Evolutionary conservation across 2,113 vertebrate genomes (phyloP), one percentile per base, ranked within the genome.

Genomic region (Patagioenas fasciata): DNA sequence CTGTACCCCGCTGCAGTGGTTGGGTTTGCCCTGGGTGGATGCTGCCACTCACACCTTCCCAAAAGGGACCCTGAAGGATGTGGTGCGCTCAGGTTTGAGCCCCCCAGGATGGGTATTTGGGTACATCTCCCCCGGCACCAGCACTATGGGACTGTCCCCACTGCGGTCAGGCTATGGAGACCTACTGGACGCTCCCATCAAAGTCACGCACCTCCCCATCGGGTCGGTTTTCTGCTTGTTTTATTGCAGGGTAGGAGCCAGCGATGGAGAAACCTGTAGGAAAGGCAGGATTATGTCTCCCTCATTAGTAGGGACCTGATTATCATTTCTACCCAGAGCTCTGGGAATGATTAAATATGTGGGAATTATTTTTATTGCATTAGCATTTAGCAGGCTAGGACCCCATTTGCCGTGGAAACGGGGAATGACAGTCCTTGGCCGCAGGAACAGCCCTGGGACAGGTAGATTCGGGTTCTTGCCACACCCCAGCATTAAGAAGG

Each of bases 221-320:
- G 5, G n/a, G 53, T 82, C 1, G 2, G 10, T 82, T 90, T 91
- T 87, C 51, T 78, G 26, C 72, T 71, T 38, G 24, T 54, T 71
- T 51, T 78, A 7, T 29, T 74, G 61, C 69, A 86, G 44, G 10
- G 23, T 31, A 40, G 47, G 58, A 88, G 72, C 20, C 60, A 15
- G 79, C 58, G 40, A 80, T 86, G 72, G 54, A 66, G 80, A 66
- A 86, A 65, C 64, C 75, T 94, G 80, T 73, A 88, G 92, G 60
- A 88, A 88, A 89, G 53, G 51, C 69, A 83, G 83, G 75, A 74
- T 80, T 92, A 66, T 31, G 20, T 73, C 69, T 93, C 50, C 64
- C 56, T 96, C 88, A 96, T 97, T 97, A 94, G 69, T n/a, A 81
- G 31, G 28, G 23, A 3, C 73, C 80, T 89, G 77, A 92, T 95